Evolutionary conservation across 2,888 invertebrate genomes (phyloP).

Genomic region (Plebejus argus): DNA sequence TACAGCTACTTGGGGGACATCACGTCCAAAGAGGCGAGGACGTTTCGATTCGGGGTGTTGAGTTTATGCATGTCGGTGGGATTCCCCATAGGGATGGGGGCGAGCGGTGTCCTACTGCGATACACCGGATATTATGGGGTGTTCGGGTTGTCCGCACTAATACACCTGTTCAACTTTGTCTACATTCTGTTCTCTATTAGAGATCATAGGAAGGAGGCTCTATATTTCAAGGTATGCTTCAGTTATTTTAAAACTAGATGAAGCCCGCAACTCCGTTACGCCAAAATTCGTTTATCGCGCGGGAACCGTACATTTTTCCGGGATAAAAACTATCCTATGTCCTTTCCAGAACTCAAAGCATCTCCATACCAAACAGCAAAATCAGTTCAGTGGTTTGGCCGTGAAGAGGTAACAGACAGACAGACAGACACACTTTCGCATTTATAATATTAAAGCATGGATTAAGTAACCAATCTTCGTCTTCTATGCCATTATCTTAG

Average conservation of each 20-base stretch:
- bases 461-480: neutral
- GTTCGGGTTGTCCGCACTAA: constrained; percentile 62
- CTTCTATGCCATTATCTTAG: too few species aligned
- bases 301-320: too few species aligned
- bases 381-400: too few species aligned
- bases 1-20: constrained; percentile 83
- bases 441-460: too few species aligned
- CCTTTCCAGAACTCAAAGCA: too few species aligned
- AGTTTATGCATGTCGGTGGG: constrained; percentile 74
- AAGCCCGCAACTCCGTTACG: too few species aligned
- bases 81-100: constrained; percentile 72
- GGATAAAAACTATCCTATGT: too few species aligned
- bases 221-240: constrained; percentile 58
- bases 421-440: too few species aligned
- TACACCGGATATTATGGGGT: constrained; percentile 79
- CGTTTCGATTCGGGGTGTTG: constrained; percentile 80
- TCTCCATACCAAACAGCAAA: too few species aligned
- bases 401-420: too few species aligned
- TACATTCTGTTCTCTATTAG: constrained; percentile 70
- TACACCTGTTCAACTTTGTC: constrained; percentile 68
- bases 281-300: too few species aligned
- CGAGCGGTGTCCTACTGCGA: constrained; percentile 67
- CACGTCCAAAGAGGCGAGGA: constrained; percentile 78
- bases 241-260: neutral
- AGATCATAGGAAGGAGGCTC: constrained; percentile 64